phyloP scores from a whole-genome alignment of 2,797 vertebrate species.

The Limnodromus scolopaceus region DNA sequence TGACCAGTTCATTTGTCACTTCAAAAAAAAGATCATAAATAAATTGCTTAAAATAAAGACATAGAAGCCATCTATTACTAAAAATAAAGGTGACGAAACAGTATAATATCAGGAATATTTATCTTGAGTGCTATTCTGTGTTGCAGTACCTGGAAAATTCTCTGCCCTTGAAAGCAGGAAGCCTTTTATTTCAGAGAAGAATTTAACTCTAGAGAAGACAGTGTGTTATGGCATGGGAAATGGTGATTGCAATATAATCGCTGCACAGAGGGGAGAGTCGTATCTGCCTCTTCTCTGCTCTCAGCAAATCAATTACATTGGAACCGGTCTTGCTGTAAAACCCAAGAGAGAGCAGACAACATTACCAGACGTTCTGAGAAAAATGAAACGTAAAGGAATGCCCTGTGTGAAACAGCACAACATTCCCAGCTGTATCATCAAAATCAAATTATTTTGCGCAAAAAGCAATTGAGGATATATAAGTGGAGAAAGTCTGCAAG shows the following conservation, averaged over 20 bases:
- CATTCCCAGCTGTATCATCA: background rate
- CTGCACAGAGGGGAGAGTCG: background rate
- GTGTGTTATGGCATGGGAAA: background rate
- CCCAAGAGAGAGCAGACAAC: background rate
- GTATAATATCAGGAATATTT: background rate
- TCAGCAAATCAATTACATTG: background rate
- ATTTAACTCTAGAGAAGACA: background rate
- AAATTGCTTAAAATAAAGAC: background rate
- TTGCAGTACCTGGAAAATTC: background rate
- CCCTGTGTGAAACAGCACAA: background rate
- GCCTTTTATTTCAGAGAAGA: background rate
- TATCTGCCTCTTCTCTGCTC: background rate
- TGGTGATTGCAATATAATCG: background rate
- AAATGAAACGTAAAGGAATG: background rate
- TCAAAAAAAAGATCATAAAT: background rate
- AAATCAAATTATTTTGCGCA: background rate
- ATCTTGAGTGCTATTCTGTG: background rate
- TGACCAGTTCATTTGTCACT: background rate
- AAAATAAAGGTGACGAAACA: background rate
- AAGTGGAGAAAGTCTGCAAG: background rate
- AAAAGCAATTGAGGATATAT: background rate
- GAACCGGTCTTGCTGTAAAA: background rate
- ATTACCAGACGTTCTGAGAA: background rate
- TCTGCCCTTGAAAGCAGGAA: background rate
- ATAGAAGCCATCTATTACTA: background rate